Evolutionary conservation across 2,113 vertebrate genomes (phyloP).

Genomic region (Danionella cerebrum): DNA sequence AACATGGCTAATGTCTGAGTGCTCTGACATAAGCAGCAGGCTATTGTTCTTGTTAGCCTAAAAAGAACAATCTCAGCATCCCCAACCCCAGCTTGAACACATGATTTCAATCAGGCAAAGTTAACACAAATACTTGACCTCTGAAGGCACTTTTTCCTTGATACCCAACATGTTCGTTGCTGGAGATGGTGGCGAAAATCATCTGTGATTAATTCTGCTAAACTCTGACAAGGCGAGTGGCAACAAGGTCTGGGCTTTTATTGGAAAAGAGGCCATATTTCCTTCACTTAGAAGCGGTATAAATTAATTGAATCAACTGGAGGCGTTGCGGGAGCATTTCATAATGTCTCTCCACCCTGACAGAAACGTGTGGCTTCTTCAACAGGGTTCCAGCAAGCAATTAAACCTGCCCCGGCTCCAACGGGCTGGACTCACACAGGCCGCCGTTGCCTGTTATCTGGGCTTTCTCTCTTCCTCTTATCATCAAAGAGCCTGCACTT

Average conservation of each 20-base stretch:
- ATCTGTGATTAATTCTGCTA: constrained; percentile 42
- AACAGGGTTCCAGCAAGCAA: constrained; percentile 67
- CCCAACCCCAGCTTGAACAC: too few relatives aligned
- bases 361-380: constrained; percentile 51
- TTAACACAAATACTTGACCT: too few relatives aligned
- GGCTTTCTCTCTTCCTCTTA: constrained; percentile 58
- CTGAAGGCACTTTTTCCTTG: constrained; percentile 45
- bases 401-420: constrained; percentile 61
- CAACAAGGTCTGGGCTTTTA: constrained; percentile 52
- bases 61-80: too few relatives aligned
- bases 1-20: too few relatives aligned
- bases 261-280: constrained; percentile 60
- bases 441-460: constrained; percentile 57
- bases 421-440: constrained; percentile 47
- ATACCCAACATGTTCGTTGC: constrained; percentile 30
- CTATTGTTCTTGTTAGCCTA: too few relatives aligned
- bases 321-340: constrained; percentile 59
- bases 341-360: constrained; percentile 55
- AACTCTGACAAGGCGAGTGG: constrained; percentile 40
- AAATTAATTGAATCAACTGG: constrained; percentile 65
- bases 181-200: constrained; percentile 34
- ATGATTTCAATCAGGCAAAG: too few relatives aligned
- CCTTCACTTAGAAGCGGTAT: constrained; percentile 59
- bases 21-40: too few relatives aligned
- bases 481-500: constrained; percentile 64